phyloP scores from a whole-genome alignment of 2,888 invertebrate species.

The Monoplex corrugatus region DNA sequence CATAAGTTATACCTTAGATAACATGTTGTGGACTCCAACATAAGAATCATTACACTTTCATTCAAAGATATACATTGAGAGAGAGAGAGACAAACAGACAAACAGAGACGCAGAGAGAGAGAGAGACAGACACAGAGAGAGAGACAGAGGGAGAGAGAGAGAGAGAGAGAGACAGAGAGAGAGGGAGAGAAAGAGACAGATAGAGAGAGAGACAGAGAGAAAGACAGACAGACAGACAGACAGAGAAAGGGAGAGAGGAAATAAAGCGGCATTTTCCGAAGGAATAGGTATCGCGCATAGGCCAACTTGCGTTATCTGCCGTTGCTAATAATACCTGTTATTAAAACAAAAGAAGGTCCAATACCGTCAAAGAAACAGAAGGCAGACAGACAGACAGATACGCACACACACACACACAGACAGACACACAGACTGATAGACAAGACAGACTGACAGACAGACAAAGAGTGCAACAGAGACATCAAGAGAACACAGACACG shows the following conservation, averaged over 20 bases:
- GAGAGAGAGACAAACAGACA: conserved; percentile 25
- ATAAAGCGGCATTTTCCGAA: too few species aligned
- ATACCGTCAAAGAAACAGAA: neutral
- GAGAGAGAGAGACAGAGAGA: conserved; percentile 10
- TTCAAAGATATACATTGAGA: conserved; percentile 34
- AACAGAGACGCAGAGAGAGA: neutral
- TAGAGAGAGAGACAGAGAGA: neutral
- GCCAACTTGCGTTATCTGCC: too few species aligned
- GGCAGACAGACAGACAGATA: neutral
- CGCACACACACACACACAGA: neutral
- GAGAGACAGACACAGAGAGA: neutral
- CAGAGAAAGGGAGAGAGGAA: too few species aligned
- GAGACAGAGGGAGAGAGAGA: conserved; percentile 6
- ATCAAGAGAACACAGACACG: too few species aligned
- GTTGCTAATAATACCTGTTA: too few species aligned
- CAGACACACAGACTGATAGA: neutral
- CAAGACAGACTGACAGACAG: neutral
- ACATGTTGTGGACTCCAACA: too few species aligned
- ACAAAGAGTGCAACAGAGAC: too few species aligned
- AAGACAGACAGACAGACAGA: neutral
- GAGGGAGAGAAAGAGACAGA: conserved; percentile 16
- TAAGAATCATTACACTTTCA: too few species aligned
- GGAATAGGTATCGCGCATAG: too few species aligned
- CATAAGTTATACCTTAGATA: too few species aligned
- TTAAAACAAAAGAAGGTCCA: neutral